A percentile compares a stretch with the other conserved stretches of the same genome.
These are phyloP conservation scores for Drosophila auraria DNA, from an alignment of 1,140 invertebrate genomes.

Conservation along the genomic window DNA sequence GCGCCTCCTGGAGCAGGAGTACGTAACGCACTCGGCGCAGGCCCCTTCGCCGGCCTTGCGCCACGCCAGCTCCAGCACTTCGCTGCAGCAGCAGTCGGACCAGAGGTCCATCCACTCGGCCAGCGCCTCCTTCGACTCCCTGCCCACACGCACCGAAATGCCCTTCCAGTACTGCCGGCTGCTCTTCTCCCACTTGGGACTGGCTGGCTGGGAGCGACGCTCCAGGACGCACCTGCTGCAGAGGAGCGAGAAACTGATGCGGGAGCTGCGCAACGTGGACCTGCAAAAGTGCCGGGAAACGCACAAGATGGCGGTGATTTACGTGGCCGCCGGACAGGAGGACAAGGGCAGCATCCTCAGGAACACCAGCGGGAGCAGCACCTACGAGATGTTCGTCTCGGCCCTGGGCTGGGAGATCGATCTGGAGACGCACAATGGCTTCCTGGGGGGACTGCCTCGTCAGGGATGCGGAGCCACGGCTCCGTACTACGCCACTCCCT, in stretches of 20 bases:
- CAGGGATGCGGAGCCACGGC: constrained; percentile 97
- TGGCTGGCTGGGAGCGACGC: constrained; percentile 95
- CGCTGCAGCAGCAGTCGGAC: constrained; percentile 55
- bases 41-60: constrained; percentile 41
- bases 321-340: constrained; percentile 98
- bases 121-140: constrained; percentile 73
- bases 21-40: constrained; percentile 86
- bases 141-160: constrained; percentile 69
- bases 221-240: constrained; percentile 93
- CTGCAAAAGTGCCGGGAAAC: constrained; percentile 96
- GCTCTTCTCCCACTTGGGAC: constrained; percentile 95
- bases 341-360: constrained; percentile 96
- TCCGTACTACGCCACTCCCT: constrained; percentile 98
- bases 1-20: constrained; percentile 91
- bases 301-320: constrained; percentile 99
- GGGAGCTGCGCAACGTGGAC: constrained; percentile 97
- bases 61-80: constrained; percentile 48
- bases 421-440: constrained; percentile 97
- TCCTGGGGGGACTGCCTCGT: constrained; percentile 96
- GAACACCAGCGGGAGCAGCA: constrained; percentile 93
- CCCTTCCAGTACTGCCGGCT: constrained; percentile 94
- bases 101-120: constrained; percentile 68
- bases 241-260: constrained; percentile 95
- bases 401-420: constrained; percentile 98
- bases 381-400: constrained; percentile 97